Conservation (phyloP, 2,888 invertebrate genomes). For the Cataglyphis rosenhaueri region DNA sequence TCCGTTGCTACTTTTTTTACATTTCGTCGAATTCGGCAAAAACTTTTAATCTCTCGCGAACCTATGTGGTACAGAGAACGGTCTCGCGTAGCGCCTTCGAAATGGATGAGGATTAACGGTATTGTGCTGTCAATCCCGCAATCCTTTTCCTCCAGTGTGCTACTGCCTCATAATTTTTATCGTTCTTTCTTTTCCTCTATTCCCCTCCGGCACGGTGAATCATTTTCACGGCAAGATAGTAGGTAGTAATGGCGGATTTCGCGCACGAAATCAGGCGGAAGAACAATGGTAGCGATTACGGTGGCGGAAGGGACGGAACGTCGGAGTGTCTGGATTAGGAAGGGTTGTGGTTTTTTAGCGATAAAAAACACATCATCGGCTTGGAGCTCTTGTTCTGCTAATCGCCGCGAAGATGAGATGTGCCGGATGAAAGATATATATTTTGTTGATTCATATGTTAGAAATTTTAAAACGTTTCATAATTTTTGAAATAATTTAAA, state of each 20-base stretch:
- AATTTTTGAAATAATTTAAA: not conserved
- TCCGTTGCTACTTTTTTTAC: conserved; percentile 64
- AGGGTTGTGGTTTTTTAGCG: conserved; percentile 63
- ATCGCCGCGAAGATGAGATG: conserved; percentile 20
- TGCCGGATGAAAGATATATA: conserved; percentile 16
- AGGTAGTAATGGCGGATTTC: conserved; percentile 63
- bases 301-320: conserved; percentile 55
- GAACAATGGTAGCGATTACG: conserved; percentile 75
- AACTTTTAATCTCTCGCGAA: conserved; percentile 80
- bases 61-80: conserved; percentile 29
- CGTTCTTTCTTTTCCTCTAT: conserved; percentile 47
- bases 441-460: conserved; percentile 21
- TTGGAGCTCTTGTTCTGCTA: conserved; percentile 20
- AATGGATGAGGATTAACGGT: conserved; percentile 76
- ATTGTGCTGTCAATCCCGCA: conserved; percentile 74
- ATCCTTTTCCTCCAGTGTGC: conserved; percentile 28
- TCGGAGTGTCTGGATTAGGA: conserved; percentile 57
- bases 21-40: conserved; percentile 72
- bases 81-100: conserved; percentile 68
- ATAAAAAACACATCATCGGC: conserved; percentile 19
- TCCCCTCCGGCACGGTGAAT: conserved; percentile 28
- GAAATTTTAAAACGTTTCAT: not conserved
- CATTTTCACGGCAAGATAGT: conserved; percentile 68
- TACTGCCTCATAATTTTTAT: conserved; percentile 58
- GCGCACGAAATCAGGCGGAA: conserved; percentile 71